Percentiles rank a stretch among this genome's conserved stretches.
Evolutionary conservation across 2,797 vertebrate species (phyloP).

Genomic region (Xenopus petersii): DNA sequence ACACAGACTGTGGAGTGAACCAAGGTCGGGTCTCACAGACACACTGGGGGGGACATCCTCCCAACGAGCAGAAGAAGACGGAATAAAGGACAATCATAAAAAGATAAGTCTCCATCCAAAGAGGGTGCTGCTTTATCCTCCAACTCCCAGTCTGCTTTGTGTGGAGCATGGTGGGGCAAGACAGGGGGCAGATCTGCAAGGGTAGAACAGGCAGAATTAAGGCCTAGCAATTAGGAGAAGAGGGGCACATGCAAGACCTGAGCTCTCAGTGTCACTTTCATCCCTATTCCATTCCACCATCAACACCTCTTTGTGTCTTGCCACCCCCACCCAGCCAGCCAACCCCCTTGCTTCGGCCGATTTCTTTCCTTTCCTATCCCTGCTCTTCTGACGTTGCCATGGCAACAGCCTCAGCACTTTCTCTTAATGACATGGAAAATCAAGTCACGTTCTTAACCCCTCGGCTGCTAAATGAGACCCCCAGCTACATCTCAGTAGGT

Average conservation of each 20-base stretch:
- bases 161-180: too few relatives aligned
- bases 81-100: conserved; percentile 3
- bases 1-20: conserved; percentile 80
- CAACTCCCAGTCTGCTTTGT: not conserved
- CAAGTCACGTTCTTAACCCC: conserved; percentile 3
- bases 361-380: conserved; percentile 3
- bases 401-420: conserved; percentile 28
- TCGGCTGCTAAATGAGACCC: not conserved
- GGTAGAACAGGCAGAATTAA: too few relatives aligned
- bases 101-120: conserved; percentile 2
- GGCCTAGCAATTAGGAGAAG: not conserved
- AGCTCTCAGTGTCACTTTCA: not conserved
- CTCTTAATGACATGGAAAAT: conserved; percentile 20
- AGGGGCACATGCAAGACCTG: not conserved
- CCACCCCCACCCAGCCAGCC: not conserved
- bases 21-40: conserved; percentile 80
- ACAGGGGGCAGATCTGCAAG: not conserved
- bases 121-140: conserved; percentile 7
- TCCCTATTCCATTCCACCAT: not conserved
- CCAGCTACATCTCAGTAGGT: not conserved
- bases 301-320: not conserved
- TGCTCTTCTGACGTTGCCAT: conserved; percentile 32
- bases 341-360: not conserved
- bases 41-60: conserved; percentile 72
- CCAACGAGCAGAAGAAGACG: not conserved